These are phyloP conservation scores for Aldabrachelys gigantea DNA, from an alignment of 2,113 vertebrate genomes.

Conservation along the genomic window DNA sequence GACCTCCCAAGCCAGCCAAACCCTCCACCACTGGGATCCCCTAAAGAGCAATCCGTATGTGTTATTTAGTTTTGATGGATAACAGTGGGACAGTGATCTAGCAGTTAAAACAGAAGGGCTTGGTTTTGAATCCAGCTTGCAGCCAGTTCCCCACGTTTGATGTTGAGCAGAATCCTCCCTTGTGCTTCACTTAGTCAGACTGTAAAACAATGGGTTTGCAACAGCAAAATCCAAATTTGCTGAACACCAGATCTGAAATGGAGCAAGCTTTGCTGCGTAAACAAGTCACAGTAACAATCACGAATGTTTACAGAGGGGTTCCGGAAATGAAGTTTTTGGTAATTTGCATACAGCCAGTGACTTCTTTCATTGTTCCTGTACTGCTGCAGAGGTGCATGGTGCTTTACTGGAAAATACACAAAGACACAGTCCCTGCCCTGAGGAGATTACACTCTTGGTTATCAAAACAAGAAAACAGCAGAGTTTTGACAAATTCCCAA, in stretches of 20 bases:
- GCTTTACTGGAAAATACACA: background rate
- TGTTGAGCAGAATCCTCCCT: background rate
- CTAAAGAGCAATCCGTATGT: background rate
- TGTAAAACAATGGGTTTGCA: background rate
- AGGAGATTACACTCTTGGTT: background rate
- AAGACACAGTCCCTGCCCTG: background rate
- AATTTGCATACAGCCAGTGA: background rate
- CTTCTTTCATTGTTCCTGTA: background rate
- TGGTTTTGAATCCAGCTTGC: background rate
- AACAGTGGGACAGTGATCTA: background rate
- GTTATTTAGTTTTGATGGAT: background rate
- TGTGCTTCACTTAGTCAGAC: background rate
- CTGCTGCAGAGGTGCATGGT: background rate
- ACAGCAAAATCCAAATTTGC: background rate
- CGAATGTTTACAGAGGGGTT: background rate
- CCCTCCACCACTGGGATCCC: accelerated
- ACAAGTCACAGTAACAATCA: background rate
- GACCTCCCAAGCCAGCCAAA: background rate
- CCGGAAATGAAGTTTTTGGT: accelerated
- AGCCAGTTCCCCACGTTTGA: background rate
- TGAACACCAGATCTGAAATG: background rate
- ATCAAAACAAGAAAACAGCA: background rate
- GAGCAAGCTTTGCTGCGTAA: background rate
- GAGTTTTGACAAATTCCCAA: background rate
- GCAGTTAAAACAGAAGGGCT: background rate